Conservation (phyloP, 2,113 vertebrate genomes). For the Cyanistes caeruleus region DNA sequence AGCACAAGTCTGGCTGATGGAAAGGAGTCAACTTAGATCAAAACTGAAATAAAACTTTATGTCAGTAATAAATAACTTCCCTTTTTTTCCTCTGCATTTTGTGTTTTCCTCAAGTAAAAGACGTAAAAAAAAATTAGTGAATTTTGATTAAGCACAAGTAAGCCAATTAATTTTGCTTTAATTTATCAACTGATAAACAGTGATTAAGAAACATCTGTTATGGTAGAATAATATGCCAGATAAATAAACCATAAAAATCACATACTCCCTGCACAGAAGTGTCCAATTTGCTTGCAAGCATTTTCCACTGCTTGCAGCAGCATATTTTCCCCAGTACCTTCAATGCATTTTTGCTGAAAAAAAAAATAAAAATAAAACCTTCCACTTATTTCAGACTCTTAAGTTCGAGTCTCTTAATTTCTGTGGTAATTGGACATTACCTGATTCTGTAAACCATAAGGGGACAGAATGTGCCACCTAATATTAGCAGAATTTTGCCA, state of each 20-base stretch:
- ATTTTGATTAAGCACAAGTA: background rate
- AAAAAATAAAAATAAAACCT: background rate
- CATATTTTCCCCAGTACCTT: background rate
- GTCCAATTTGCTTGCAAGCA: background rate
- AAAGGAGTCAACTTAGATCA: background rate
- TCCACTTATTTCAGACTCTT: background rate
- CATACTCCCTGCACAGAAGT: background rate
- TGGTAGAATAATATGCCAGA: rapidly evolving
- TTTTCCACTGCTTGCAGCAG: background rate
- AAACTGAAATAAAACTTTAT: background rate
- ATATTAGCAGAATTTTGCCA: background rate
- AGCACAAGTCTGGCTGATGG: background rate
- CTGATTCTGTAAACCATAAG: background rate
- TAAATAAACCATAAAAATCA: background rate
- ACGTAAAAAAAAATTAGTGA: background rate
- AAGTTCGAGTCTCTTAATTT: background rate
- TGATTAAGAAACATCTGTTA: background rate
- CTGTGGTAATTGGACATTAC: background rate
- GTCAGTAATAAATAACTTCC: background rate
- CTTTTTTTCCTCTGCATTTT: background rate
- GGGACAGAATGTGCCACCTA: background rate
- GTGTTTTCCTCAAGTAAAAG: background rate
- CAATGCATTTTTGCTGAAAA: background rate
- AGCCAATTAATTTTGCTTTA: background rate
- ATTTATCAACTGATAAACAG: background rate